Conservation (phyloP, 2,888 invertebrate genomes). For the Dolichomitus sp. region DNA sequence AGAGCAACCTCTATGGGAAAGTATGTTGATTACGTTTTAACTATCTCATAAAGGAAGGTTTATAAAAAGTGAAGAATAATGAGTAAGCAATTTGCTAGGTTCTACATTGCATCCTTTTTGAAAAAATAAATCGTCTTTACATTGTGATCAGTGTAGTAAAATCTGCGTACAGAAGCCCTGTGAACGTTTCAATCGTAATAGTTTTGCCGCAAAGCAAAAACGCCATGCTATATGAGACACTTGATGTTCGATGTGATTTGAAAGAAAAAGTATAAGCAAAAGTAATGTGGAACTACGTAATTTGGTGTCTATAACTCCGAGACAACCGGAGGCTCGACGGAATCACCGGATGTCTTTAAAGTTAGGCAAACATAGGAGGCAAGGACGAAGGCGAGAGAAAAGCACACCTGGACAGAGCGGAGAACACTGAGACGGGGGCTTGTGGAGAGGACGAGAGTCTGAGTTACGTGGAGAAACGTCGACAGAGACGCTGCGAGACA, state of each 20-base stretch:
- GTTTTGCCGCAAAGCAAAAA: neutral
- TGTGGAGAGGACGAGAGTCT: slow-evolving; percentile 18
- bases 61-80: too few relatives aligned
- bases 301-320: neutral
- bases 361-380: slow-evolving; percentile 65
- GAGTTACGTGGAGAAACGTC: slow-evolving; percentile 40
- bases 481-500: slow-evolving; percentile 11
- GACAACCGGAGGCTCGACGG: neutral
- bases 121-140: too few relatives aligned
- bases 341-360: slow-evolving; percentile 62
- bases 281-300: neutral
- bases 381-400: slow-evolving; percentile 54
- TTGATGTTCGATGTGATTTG: neutral
- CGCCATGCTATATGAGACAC: too few relatives aligned
- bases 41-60: too few relatives aligned
- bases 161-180: too few relatives aligned
- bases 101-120: too few relatives aligned
- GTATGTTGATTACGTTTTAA: too few relatives aligned
- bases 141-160: too few relatives aligned
- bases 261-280: neutral
- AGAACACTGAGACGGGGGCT: neutral
- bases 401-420: slow-evolving; percentile 21
- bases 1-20: too few relatives aligned
- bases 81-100: too few relatives aligned
- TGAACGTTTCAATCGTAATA: too few relatives aligned